Evolutionary conservation across 2,888 invertebrate species (phyloP).

Genomic region (Venusia cambrica): DNA sequence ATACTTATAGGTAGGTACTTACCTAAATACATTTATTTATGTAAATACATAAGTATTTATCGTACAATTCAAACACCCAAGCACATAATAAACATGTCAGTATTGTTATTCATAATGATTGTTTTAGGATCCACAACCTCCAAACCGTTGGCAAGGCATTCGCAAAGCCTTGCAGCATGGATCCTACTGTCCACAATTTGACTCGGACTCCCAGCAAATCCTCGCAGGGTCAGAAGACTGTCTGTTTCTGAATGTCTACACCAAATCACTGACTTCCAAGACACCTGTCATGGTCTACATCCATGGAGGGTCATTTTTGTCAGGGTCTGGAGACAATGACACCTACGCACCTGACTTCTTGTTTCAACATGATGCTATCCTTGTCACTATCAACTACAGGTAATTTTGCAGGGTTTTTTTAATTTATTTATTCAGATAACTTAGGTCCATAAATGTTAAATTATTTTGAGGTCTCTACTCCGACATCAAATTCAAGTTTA

Average conservation of each 20-base stretch:
- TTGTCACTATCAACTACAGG: slow-evolving; percentile 48
- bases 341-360: slow-evolving; percentile 43
- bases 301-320: slow-evolving; percentile 40
- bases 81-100: too few relatives aligned
- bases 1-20: too few relatives aligned
- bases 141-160: slow-evolving; percentile 47
- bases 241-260: slow-evolving; percentile 52
- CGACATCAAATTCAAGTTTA: too few relatives aligned
- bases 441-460: too few relatives aligned
- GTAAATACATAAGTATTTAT: too few relatives aligned
- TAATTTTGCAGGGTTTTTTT: too few relatives aligned
- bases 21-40: too few relatives aligned
- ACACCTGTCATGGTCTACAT: slow-evolving; percentile 51
- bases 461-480: too few relatives aligned
- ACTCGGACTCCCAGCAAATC: slow-evolving; percentile 9
- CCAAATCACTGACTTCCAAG: slow-evolving; percentile 37
- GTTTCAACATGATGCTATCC: slow-evolving; percentile 37
- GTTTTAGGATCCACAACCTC: slow-evolving; percentile 42
- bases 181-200: slow-evolving; percentile 42
- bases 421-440: too few relatives aligned
- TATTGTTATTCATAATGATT: too few relatives aligned
- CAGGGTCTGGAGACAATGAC: slow-evolving; percentile 40
- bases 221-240: slow-evolving; percentile 50
- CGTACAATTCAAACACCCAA: too few relatives aligned
- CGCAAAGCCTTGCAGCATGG: slow-evolving; percentile 47